Percentiles rank a stretch among this genome's conserved stretches.
These are phyloP conservation scores for Caenorhabditis becei DNA, from an alignment of 2,888 invertebrate species.

Conservation along the genomic window DNA sequence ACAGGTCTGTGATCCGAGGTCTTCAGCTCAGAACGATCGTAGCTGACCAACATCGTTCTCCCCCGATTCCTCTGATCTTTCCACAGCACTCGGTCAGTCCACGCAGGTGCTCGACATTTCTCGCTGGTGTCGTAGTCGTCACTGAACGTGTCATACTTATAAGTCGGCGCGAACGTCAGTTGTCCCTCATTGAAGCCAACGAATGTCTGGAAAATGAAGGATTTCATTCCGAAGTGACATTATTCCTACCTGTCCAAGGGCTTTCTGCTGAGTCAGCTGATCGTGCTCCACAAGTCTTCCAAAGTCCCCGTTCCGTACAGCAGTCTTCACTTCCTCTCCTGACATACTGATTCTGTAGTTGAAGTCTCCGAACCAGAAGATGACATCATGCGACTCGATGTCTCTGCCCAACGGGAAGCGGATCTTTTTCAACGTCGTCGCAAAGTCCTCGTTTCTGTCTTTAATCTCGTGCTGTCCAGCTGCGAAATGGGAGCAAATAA, in stretches of 20 bases:
- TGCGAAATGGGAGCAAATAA: slow-evolving; percentile 98
- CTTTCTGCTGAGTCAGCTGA: slow-evolving; percentile 87
- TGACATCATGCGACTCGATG: slow-evolving; percentile 95
- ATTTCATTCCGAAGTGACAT: neutral
- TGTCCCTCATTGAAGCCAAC: slow-evolving; percentile 94
- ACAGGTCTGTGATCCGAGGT: slow-evolving; percentile 87
- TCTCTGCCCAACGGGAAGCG: slow-evolving; percentile 81
- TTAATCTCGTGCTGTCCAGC: slow-evolving; percentile 94
- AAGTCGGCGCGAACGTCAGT: slow-evolving; percentile 94
- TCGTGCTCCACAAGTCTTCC: slow-evolving; percentile 89
- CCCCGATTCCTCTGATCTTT: slow-evolving; percentile 82
- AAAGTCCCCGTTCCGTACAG: slow-evolving; percentile 88
- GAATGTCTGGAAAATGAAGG: slow-evolving; percentile 86
- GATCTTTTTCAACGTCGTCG: slow-evolving; percentile 92
- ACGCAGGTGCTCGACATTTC: slow-evolving; percentile 89
- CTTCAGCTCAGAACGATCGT: slow-evolving; percentile 93
- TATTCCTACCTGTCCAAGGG: slow-evolving; percentile 80
- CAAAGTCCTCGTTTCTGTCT: slow-evolving; percentile 96
- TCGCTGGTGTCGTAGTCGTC: slow-evolving; percentile 99
- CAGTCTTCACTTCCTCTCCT: slow-evolving; percentile 86
- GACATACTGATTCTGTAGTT: slow-evolving; percentile 86
- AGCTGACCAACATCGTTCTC: slow-evolving; percentile 85
- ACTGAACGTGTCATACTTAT: slow-evolving; percentile 98
- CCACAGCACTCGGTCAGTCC: slow-evolving; percentile 98
- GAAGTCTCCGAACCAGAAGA: slow-evolving; percentile 99